Evolutionary conservation across 2,797 vertebrate species (phyloP).

Genomic region (Coregonus ussuriensis): DNA sequence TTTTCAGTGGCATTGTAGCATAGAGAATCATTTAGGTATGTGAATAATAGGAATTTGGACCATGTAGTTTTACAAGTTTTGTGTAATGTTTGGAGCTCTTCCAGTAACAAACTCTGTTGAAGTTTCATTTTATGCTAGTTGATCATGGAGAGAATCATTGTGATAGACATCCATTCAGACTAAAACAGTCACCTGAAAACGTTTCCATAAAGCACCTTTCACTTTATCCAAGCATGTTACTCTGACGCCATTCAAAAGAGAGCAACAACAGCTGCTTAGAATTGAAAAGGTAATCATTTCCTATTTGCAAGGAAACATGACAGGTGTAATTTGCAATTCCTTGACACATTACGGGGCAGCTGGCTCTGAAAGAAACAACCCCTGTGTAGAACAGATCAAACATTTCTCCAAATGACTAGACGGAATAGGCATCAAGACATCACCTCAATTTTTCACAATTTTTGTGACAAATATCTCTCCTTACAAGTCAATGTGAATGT

Average conservation of each 20-base stretch:
- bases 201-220: slow-evolving; percentile 42
- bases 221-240: slow-evolving; percentile 33
- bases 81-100: neutral
- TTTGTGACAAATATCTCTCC: slow-evolving; percentile 48
- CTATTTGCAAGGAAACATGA: slow-evolving; percentile 50
- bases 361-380: slow-evolving; percentile 32
- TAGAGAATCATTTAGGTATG: neutral
- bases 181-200: slow-evolving; percentile 40
- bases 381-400: slow-evolving; percentile 48
- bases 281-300: slow-evolving; percentile 55
- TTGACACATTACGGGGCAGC: slow-evolving; percentile 47
- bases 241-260: slow-evolving; percentile 36
- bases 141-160: neutral
- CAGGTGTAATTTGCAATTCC: slow-evolving; percentile 62
- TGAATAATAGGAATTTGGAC: neutral
- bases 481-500: slow-evolving; percentile 44
- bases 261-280: slow-evolving; percentile 54
- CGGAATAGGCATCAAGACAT: slow-evolving; percentile 48
- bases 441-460: slow-evolving; percentile 32
- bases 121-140: too few species aligned
- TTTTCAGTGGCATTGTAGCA: slow-evolving; percentile 48
- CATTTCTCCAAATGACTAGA: slow-evolving; percentile 28
- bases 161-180: slow-evolving; percentile 45
- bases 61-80: neutral
- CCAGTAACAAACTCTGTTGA: neutral